phyloP scores from a whole-genome alignment of 2,797 vertebrate genomes.

The Anabacerthia variegaticeps region DNA sequence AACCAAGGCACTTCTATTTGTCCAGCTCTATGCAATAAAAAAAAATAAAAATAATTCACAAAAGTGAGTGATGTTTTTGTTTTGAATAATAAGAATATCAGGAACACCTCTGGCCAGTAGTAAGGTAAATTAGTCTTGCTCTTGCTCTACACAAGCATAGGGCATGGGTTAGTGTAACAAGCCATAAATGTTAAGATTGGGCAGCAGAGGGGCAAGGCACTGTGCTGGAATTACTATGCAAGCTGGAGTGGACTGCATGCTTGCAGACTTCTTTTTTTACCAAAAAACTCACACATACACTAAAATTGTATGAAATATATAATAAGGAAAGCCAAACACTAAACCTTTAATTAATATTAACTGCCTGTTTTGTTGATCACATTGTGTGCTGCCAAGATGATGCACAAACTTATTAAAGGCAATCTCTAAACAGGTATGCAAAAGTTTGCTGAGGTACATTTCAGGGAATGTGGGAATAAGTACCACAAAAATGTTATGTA shows the following conservation, averaged over 20 bases:
- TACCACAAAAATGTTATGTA: neutral
- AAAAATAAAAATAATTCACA: neutral
- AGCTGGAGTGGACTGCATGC: neutral
- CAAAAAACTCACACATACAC: neutral
- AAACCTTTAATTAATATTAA: neutral
- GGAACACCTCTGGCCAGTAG: neutral
- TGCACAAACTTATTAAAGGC: neutral
- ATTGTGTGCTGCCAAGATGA: neutral
- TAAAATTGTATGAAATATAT: neutral
- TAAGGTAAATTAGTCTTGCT: neutral
- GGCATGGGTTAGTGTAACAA: neutral
- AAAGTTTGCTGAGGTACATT: neutral
- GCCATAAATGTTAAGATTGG: neutral
- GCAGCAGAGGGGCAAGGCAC: neutral
- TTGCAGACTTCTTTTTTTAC: neutral
- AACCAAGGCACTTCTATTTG: neutral
- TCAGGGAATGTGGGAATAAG: neutral
- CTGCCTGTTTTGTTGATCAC: neutral
- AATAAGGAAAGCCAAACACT: neutral
- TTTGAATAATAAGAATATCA: neutral
- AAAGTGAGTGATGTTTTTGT: neutral
- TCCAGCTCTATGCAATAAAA: neutral
- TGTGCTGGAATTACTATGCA: neutral
- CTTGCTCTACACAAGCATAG: neutral
- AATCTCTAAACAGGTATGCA: neutral